Base-by-base conservation (phyloP, 2,888 invertebrate genomes). In the Pseudeuparius sepicola region DNA sequence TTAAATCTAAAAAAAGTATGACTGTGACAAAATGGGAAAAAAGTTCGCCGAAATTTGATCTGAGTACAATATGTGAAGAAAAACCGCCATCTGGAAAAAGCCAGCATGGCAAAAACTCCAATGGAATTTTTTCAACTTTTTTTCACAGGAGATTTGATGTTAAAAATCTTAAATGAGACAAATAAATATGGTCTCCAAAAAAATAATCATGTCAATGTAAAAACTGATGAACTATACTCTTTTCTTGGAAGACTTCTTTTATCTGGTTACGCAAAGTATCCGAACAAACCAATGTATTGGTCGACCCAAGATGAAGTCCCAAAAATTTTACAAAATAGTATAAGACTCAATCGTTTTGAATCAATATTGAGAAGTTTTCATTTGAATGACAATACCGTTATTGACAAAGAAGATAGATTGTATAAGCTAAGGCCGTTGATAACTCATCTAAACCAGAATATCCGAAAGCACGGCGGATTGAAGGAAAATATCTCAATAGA, bases 351-450 rank as follows among this genome's bases (percentile, higher is more conserved):
- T 20, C n/a, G 31, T 9, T 31, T 31, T 24, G 31, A 31, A 20
- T 20, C 11, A 3, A 31, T 31, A 12, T 13, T 31, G 12, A 18
- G 31, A 11, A 17, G 23, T 20, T 10, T 31, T 12, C 31, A 31
- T 12, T 20, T 31, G 4, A 31, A 31, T 20, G 31, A 31, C 23
- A 31, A 31, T 14, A 24, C 18, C 23, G 12, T 23, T 23, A 31
- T 26, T 12, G 12, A 31, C 11, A 31, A 11, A 31, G 26, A 24
- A 14, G 36, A 41, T 34, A 29, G 18, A 29, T 29, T 45, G 5
- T 45, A 42, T 24, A 44, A 44, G 39, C 29, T 45, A 4, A 31
- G 31, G 20, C 41, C 43, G 5, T 11, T 41, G 9, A 43, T 45
- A 13, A 14, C 23, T 9, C 24, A 27, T 14, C 31, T 42, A 14